These are phyloP conservation scores for Mustela lutreola DNA, from an alignment of 2,113 vertebrate genomes.

Conservation along the genomic window DNA sequence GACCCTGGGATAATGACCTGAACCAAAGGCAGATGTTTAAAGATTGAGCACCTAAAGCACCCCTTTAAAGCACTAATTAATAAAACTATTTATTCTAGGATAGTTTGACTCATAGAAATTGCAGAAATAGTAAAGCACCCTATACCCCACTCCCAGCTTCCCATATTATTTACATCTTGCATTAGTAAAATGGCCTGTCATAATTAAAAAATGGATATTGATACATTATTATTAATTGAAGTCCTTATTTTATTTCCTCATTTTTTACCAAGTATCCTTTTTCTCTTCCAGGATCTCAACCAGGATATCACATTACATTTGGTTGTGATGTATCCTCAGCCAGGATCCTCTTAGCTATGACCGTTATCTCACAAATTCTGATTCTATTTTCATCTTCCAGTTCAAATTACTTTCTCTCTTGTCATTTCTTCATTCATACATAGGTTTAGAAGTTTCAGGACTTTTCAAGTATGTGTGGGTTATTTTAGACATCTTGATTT, in stretches of 20 bases:
- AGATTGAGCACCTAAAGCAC: too few species aligned
- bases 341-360: background rate
- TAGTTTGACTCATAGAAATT: conserved; percentile 40
- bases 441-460: background rate
- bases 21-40: too few species aligned
- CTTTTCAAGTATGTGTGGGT: background rate
- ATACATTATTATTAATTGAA: background rate
- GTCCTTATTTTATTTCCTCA: background rate
- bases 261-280: background rate
- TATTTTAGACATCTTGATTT: background rate
- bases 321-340: background rate
- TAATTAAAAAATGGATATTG: background rate
- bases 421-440: background rate
- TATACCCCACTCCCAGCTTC: background rate
- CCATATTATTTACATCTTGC: background rate
- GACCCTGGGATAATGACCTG: too few species aligned
- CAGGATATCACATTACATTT: background rate
- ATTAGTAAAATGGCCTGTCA: background rate
- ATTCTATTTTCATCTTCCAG: background rate
- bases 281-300: background rate
- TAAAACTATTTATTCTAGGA: background rate
- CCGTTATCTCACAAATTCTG: background rate
- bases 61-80: background rate
- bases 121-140: background rate
- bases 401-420: conserved; percentile 38